Percentiles rank a stretch among this genome's conserved stretches.
Conservation (phyloP, 1,140 invertebrate genomes). For the Agrilus planipennis region DNA sequence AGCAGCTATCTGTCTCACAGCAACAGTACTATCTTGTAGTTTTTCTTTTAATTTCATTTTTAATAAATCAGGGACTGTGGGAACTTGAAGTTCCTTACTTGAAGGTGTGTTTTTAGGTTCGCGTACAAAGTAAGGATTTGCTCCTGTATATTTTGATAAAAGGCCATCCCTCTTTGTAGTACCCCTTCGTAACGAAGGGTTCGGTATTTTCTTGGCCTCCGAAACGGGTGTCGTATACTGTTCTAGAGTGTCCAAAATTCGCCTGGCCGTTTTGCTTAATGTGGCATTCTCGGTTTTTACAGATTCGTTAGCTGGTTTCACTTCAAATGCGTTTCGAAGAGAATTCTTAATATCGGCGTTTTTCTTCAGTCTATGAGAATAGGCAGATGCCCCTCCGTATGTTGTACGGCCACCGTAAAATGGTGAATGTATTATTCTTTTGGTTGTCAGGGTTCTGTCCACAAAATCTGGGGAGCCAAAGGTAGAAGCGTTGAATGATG, state of each 20-base stretch:
- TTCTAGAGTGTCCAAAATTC: slow-evolving; percentile 59
- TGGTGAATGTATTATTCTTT: slow-evolving; percentile 45
- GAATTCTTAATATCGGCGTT: slow-evolving; percentile 12
- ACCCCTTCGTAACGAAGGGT: no score
- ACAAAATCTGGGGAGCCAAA: slow-evolving; percentile 30
- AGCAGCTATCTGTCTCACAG: slow-evolving; percentile 48
- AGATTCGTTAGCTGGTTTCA: slow-evolving; percentile 36
- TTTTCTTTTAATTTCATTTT: slow-evolving; percentile 44
- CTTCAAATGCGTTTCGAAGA: slow-evolving; percentile 28
- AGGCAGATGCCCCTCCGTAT: slow-evolving; percentile 65
- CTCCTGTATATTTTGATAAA: slow-evolving; percentile 21
- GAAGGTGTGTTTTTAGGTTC: slow-evolving; percentile 18
- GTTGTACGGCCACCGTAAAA: slow-evolving; percentile 72
- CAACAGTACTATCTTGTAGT: slow-evolving; percentile 47
- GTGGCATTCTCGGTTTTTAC: slow-evolving; percentile 14
- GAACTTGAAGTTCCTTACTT: slow-evolving; percentile 41
- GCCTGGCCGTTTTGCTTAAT: slow-evolving; percentile 46
- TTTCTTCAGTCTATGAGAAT: slow-evolving; percentile 36
- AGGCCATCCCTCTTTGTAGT: slow-evolving; percentile 11
- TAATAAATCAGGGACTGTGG: slow-evolving; percentile 45
- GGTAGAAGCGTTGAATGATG: slow-evolving; percentile 45
- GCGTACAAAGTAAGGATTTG: slow-evolving; percentile 21
- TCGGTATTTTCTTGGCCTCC: slow-evolving; percentile 60
- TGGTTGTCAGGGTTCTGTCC: slow-evolving; percentile 27
- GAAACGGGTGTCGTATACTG: slow-evolving; percentile 58